Evolutionary conservation across 1,140 invertebrate genomes (phyloP).

Genomic region (Orchesella cincta): DNA sequence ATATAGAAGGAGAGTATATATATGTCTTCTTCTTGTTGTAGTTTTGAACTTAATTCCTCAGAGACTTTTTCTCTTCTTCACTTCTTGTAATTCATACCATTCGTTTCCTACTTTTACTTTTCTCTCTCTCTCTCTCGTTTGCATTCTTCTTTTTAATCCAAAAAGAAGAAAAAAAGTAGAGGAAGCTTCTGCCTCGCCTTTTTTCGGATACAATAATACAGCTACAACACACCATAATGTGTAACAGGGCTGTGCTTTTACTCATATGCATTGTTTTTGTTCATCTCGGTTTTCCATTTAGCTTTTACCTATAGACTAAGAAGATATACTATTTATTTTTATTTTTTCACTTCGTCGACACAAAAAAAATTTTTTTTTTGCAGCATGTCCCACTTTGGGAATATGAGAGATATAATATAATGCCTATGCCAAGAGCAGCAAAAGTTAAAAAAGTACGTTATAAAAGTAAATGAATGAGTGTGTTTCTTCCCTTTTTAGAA

Average conservation of each 20-base stretch:
- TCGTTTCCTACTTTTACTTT: neutral
- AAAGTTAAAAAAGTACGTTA: neutral
- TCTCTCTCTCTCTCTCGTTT: neutral
- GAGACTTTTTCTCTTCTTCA: constrained; percentile 16
- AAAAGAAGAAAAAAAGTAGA: neutral
- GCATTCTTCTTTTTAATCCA: neutral
- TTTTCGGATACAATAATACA: too few relatives aligned
- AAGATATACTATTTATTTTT: too few relatives aligned
- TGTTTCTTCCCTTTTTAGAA: too few relatives aligned
- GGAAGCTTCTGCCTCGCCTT: neutral
- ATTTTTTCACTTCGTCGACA: too few relatives aligned
- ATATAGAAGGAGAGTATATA: too few relatives aligned
- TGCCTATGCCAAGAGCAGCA: neutral
- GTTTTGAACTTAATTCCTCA: constrained; percentile 2
- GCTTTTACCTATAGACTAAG: too few relatives aligned
- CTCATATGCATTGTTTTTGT: neutral
- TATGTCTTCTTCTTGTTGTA: too few relatives aligned
- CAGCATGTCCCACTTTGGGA: neutral
- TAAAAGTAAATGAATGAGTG: neutral
- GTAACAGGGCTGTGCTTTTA: too few relatives aligned
- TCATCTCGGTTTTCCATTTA: neutral
- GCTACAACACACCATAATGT: too few relatives aligned
- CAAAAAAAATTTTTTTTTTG: too few relatives aligned
- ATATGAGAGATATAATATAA: neutral
- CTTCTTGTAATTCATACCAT: constrained; percentile 7